Percentiles rank a stretch among this genome's conserved stretches.
These are phyloP conservation scores for Stomorhina lunata DNA, from an alignment of 2,888 invertebrate genomes.

Conservation along the genomic window DNA sequence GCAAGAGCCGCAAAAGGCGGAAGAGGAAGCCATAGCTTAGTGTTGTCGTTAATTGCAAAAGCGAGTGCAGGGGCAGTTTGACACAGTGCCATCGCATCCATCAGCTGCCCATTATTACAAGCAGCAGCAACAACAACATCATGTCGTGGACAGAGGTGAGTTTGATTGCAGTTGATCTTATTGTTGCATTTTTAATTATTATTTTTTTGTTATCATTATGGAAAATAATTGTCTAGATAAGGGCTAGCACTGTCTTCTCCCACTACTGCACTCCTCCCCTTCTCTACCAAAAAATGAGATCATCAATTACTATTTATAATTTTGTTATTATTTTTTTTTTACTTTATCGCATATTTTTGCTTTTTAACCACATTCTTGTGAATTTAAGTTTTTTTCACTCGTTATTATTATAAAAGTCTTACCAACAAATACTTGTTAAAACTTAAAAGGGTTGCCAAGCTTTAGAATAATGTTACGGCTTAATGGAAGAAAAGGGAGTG, in stretches of 20 bases:
- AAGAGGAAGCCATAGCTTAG: constrained; percentile 45
- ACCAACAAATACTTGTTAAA: constrained; percentile 29
- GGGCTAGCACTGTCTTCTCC: constrained; percentile 31
- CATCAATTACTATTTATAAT: constrained; percentile 55
- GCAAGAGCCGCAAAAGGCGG: constrained; percentile 42
- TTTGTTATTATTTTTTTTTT: constrained; percentile 15
- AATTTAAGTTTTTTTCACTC: constrained; percentile 44
- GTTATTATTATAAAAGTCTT: constrained; percentile 51
- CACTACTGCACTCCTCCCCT: background rate
- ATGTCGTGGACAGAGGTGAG: constrained; percentile 70
- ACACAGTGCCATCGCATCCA: constrained; percentile 39
- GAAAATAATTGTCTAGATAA: constrained; percentile 40
- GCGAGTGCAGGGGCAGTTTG: constrained; percentile 29
- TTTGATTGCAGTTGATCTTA: constrained; percentile 36
- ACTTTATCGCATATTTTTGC: constrained; percentile 60
- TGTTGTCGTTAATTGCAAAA: background rate
- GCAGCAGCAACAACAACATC: constrained; percentile 19
- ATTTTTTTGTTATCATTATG: background rate
- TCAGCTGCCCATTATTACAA: constrained; percentile 10
- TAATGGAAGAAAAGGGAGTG: background rate
- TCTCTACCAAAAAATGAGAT: constrained; percentile 55
- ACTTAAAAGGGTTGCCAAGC: constrained; percentile 4
- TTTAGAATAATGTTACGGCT: background rate
- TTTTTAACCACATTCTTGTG: constrained; percentile 60
- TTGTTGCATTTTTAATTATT: background rate